These are phyloP conservation scores for Netelia virgata DNA, from an alignment of 2,888 invertebrate species.

Conservation along the genomic window DNA sequence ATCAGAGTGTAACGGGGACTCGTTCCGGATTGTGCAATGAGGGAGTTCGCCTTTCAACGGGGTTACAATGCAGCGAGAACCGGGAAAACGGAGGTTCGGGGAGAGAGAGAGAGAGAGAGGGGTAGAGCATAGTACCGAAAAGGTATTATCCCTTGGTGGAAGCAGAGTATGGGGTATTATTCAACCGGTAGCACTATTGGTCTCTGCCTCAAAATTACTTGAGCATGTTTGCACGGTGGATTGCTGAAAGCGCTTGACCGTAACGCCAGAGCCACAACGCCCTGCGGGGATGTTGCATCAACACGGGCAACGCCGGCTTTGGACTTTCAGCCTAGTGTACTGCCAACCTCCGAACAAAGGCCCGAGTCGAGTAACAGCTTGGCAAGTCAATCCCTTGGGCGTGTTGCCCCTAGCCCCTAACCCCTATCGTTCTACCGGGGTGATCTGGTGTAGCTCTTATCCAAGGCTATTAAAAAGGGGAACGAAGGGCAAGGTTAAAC, in stretches of 20 bases:
- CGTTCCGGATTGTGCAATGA: too few relatives aligned
- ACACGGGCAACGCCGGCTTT: constrained; percentile 60
- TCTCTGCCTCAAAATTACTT: constrained; percentile 52
- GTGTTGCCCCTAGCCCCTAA: background rate
- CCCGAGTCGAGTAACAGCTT: constrained; percentile 5
- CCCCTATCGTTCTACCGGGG: background rate
- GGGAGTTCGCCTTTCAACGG: too few relatives aligned
- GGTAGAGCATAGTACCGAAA: background rate
- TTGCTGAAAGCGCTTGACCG: constrained; percentile 54
- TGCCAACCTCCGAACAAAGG: constrained; percentile 47
- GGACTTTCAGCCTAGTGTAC: constrained; percentile 8
- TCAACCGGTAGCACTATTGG: background rate
- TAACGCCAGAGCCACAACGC: constrained; percentile 43
- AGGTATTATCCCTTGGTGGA: background rate
- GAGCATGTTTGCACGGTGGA: constrained; percentile 59
- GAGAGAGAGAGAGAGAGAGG: too few relatives aligned
- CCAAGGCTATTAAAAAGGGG: constrained; percentile 51
- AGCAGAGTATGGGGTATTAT: background rate
- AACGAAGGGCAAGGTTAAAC: constrained; percentile 75
- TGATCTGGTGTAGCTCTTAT: constrained; percentile 25
- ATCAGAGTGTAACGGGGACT: too few relatives aligned
- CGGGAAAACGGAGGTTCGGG: too few relatives aligned
- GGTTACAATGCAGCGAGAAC: too few relatives aligned
- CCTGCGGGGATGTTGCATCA: constrained; percentile 58
- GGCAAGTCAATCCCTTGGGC: constrained; percentile 34